phyloP scores from a whole-genome alignment of 2,797 vertebrate genomes.

The Chiloscyllium punctatum region DNA sequence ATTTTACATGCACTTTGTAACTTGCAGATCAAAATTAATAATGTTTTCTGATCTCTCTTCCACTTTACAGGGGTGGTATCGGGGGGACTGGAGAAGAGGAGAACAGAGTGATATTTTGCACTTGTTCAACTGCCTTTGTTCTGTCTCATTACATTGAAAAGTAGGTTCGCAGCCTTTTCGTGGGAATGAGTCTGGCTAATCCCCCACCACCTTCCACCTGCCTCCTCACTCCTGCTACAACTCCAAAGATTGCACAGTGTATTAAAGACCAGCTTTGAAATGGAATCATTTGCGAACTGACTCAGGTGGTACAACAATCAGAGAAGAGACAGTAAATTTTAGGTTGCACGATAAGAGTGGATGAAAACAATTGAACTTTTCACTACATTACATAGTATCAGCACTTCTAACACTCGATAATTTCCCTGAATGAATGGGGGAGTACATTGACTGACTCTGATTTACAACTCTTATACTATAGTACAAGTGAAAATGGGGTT shows the following conservation, averaged over 20 bases:
- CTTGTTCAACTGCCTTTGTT: neutral
- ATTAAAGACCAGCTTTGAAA: neutral
- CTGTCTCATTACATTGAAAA: neutral
- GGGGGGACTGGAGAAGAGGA: neutral
- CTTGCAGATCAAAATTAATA: neutral
- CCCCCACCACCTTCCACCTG: neutral
- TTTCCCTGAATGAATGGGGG: neutral
- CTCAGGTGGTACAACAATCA: neutral
- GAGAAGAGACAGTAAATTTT: neutral
- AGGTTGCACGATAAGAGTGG: neutral
- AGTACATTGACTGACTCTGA: neutral
- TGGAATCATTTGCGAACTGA: neutral
- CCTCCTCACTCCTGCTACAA: neutral
- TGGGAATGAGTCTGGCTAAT: neutral
- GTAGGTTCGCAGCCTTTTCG: neutral
- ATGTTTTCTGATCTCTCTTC: neutral
- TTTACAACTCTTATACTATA: neutral
- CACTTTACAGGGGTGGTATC: too few species aligned
- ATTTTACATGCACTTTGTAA: neutral
- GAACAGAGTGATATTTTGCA: neutral
- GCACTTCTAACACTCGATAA: neutral
- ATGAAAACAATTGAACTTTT: neutral
- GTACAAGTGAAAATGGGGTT: neutral
- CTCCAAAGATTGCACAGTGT: neutral
- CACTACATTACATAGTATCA: neutral